phyloP scores from a whole-genome alignment of 2,888 invertebrate genomes.

The Frankliniella fusca region DNA sequence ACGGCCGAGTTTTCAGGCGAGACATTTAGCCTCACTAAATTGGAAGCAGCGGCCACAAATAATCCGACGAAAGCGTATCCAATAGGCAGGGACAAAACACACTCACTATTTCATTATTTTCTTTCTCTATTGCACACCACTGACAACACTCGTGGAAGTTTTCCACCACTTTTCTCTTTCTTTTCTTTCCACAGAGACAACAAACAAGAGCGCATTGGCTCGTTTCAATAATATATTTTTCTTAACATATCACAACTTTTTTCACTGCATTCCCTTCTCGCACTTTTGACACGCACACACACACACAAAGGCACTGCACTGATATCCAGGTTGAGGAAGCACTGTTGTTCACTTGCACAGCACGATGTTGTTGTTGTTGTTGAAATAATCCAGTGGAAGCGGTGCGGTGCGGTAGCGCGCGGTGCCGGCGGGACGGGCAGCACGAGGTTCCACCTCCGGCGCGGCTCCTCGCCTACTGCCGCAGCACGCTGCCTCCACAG shows the following conservation, averaged over 20 bases:
- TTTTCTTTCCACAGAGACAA: not conserved
- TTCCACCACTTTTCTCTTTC: not conserved
- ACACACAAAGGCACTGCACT: conserved; percentile 1
- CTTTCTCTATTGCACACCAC: not conserved
- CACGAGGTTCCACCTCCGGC: not conserved
- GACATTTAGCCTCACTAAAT: not conserved
- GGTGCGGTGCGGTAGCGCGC: not conserved
- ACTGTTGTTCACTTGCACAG: not conserved
- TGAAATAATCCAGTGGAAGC: not conserved
- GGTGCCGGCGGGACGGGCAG: not conserved
- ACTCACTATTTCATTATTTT: not conserved
- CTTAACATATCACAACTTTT: not conserved
- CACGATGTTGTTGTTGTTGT: not conserved
- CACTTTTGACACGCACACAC: not conserved
- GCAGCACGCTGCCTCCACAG: not conserved
- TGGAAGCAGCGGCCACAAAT: not conserved
- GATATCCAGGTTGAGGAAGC: not conserved
- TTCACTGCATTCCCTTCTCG: not conserved
- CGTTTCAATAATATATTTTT: no score
- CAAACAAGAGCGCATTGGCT: not conserved
- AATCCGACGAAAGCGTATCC: not conserved
- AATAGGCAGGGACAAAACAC: not conserved
- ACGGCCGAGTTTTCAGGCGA: not conserved
- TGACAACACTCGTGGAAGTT: not conserved
- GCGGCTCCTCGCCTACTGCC: not conserved